Percentiles rank a stretch among this genome's conserved stretches.
These are phyloP conservation scores for Chironex yamaguchii DNA, from an alignment of 30 jellyfish, hydroid and myxozoan genomes.

Conservation along the genomic window DNA sequence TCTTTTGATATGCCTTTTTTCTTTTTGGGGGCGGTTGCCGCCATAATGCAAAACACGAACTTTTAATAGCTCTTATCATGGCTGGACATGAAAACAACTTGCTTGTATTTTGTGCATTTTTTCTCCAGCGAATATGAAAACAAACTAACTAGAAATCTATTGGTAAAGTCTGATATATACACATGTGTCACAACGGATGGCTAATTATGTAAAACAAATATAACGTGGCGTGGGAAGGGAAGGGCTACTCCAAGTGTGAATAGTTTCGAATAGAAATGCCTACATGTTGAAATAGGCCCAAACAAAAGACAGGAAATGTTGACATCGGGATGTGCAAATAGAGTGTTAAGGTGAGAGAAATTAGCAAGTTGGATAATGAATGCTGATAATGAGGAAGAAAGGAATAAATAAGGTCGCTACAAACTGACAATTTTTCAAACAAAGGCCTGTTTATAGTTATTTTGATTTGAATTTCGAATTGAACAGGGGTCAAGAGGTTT, in stretches of 20 bases:
- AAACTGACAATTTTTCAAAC: not conserved
- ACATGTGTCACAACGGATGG: conserved; percentile 19
- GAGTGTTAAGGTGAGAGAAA: conserved; percentile 1
- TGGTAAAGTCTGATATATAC: conserved; percentile 17
- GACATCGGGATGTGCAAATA: not conserved
- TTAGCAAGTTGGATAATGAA: conserved; percentile 6
- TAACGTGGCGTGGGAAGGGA: conserved; percentile 20
- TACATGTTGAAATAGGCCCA: conserved; percentile 3
- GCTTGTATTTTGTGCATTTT: conserved; percentile 9
- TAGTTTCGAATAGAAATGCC: conserved; percentile 9
- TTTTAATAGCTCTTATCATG: conserved; percentile 8
- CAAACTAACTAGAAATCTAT: conserved; percentile 15
- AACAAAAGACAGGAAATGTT: conserved; percentile 1
- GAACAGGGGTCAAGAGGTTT: no score
- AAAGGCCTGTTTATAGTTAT: not conserved
- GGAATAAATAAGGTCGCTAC: conserved; percentile 22
- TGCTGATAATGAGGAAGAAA: conserved; percentile 14
- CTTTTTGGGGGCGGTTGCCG: conserved; percentile 29
- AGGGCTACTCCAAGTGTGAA: conserved; percentile 17
- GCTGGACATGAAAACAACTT: conserved; percentile 21
- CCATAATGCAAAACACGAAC: conserved; percentile 10
- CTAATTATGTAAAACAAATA: conserved; percentile 1
- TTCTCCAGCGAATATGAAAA: conserved; percentile 19
- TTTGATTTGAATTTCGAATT: not conserved
- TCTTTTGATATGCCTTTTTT: no score